Evolutionary conservation across 2,113 vertebrate genomes (phyloP).

Genomic region (Muntiacus reevesi): DNA sequence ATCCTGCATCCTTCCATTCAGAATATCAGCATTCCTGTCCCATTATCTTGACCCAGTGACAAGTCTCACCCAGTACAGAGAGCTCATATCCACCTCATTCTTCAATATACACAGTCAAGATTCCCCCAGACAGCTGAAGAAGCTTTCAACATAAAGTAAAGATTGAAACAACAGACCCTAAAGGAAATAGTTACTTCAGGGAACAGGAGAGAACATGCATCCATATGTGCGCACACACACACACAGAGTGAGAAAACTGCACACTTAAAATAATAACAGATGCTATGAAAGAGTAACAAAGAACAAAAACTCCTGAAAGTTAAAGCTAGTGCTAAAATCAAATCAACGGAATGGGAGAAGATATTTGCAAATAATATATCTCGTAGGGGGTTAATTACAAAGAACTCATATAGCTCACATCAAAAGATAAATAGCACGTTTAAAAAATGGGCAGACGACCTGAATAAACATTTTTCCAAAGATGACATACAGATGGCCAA

Average conservation of each 20-base stretch:
- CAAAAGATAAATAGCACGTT: not conserved
- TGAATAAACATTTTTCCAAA: not conserved
- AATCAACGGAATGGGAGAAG: not conserved
- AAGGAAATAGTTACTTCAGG: not conserved
- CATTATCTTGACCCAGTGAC: not conserved
- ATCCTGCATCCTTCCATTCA: not conserved
- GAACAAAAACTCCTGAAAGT: not conserved
- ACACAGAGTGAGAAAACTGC: not conserved
- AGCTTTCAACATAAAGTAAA: not conserved
- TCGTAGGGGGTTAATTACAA: not conserved
- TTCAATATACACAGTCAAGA: not conserved
- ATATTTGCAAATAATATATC: not conserved
- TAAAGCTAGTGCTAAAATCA: not conserved
- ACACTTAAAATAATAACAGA: not conserved
- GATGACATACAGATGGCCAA: not conserved
- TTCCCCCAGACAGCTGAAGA: not conserved
- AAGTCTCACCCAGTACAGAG: not conserved
- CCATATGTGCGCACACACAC: not conserved
- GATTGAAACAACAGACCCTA: not conserved
- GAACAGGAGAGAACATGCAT: not conserved
- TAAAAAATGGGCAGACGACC: not conserved
- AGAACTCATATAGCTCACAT: not conserved
- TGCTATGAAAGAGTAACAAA: not conserved
- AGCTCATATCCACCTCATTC: not conserved
- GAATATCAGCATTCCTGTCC: not conserved